Evolutionary conservation across 2,797 vertebrate species (phyloP).

Genomic region (Pantherophis alleghaniensis): DNA sequence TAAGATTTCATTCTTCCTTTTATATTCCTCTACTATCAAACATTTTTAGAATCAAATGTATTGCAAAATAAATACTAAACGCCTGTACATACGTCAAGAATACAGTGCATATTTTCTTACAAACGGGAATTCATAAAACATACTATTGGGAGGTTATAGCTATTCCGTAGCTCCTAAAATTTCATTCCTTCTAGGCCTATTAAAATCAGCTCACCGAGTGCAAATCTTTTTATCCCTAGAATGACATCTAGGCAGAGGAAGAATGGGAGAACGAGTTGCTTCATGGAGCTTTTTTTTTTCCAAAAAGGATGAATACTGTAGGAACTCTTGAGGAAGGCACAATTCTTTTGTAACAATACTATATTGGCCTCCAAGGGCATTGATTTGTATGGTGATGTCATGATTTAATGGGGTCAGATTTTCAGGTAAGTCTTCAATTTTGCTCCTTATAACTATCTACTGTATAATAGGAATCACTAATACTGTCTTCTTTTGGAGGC

Average conservation of each 20-base stretch:
- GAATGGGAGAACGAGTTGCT: not conserved
- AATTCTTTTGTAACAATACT: not conserved
- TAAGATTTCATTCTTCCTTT: conserved; percentile 3
- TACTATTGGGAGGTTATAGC: not conserved
- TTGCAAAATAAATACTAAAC: conserved; percentile 6
- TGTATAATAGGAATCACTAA: not conserved
- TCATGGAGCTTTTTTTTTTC: not conserved
- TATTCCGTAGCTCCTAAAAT: not conserved
- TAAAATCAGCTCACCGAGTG: not conserved
- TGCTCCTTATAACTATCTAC: not conserved
- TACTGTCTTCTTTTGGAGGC: not conserved
- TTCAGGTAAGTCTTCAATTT: not conserved
- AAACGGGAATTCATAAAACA: not conserved
- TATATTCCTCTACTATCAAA: not conserved
- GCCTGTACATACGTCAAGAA: not conserved
- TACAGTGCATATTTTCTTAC: conserved; percentile 15
- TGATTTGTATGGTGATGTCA: not conserved
- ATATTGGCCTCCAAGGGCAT: not conserved
- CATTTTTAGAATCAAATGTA: not conserved
- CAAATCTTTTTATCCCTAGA: not conserved
- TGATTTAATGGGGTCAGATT: not conserved
- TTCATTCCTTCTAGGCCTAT: not conserved
- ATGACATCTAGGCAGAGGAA: not conserved
- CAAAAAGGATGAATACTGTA: not conserved
- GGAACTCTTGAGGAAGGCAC: not conserved